phyloP scores from a whole-genome alignment of 2,113 vertebrate genomes.

The Calyptomena viridis region DNA sequence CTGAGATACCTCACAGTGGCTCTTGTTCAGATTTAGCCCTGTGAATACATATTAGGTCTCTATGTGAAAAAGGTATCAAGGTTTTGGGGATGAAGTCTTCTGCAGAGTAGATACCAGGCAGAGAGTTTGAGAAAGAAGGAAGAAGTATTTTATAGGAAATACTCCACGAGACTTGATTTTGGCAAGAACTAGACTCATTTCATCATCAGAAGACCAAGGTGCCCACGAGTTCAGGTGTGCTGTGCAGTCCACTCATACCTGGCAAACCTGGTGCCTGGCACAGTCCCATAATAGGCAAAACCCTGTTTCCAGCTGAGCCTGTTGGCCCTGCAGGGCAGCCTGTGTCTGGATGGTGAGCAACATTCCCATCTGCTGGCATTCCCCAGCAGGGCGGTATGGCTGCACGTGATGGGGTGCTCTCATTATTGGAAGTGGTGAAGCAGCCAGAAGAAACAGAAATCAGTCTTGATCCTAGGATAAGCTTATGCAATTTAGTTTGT shows the following conservation, averaged over 20 bases:
- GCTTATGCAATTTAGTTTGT: not conserved
- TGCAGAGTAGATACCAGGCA: not conserved
- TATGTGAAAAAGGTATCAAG: not conserved
- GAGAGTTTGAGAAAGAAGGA: not conserved
- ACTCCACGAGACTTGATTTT: not conserved
- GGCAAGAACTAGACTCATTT: not conserved
- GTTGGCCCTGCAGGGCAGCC: not conserved
- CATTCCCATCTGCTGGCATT: not conserved
- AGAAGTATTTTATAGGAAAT: not conserved
- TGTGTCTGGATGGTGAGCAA: not conserved
- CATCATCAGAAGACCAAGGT: not conserved
- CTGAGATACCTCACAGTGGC: not conserved
- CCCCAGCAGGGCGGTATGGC: not conserved
- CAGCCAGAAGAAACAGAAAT: not conserved
- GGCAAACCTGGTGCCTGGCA: not conserved
- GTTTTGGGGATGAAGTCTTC: not conserved
- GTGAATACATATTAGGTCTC: not conserved
- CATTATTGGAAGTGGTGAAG: not conserved
- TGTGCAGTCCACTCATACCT: not conserved
- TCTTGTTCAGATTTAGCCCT: not conserved
- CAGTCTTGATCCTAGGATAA: not conserved
- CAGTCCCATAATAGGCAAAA: not conserved
- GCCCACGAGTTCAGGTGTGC: not conserved
- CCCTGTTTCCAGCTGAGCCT: not conserved
- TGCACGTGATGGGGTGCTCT: rapidly evolving